Evolutionary conservation across 1,140 invertebrate genomes (phyloP).

Genomic region (Neodiprion lecontei): DNA sequence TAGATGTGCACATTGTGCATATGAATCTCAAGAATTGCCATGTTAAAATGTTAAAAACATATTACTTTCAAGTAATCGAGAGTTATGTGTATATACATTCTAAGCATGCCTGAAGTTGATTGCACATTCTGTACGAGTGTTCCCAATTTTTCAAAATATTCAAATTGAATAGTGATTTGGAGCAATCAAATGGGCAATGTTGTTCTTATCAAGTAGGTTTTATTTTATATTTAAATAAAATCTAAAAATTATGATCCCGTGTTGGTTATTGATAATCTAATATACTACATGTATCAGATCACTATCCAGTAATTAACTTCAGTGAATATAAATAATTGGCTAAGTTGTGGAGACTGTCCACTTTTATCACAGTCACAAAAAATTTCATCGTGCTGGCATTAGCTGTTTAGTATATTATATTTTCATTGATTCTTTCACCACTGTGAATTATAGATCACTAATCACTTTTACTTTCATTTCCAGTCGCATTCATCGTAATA

Average conservation of each 20-base stretch:
- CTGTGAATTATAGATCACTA: neutral
- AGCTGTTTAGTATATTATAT: too few species aligned
- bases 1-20: neutral
- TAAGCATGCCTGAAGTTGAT: neutral
- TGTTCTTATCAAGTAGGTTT: neutral
- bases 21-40: neutral
- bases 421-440: neutral
- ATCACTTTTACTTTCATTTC: too few species aligned
- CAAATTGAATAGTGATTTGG: too few species aligned
- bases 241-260: neutral
- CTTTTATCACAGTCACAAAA: too few species aligned
- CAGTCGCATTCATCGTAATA: too few species aligned
- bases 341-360: too few species aligned
- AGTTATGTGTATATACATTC: neutral
- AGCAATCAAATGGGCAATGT: neutral
- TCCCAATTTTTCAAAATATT: neutral
- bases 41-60: neutral
- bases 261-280: neutral
- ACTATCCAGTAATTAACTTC: neutral
- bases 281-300: neutral
- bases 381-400: too few species aligned
- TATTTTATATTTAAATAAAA: neutral
- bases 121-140: neutral
- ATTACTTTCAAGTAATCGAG: constrained; percentile 5
- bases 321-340: neutral